Conservation (phyloP, 2,797 vertebrate genomes). For the Gymnoscopelus braueri region DNA sequence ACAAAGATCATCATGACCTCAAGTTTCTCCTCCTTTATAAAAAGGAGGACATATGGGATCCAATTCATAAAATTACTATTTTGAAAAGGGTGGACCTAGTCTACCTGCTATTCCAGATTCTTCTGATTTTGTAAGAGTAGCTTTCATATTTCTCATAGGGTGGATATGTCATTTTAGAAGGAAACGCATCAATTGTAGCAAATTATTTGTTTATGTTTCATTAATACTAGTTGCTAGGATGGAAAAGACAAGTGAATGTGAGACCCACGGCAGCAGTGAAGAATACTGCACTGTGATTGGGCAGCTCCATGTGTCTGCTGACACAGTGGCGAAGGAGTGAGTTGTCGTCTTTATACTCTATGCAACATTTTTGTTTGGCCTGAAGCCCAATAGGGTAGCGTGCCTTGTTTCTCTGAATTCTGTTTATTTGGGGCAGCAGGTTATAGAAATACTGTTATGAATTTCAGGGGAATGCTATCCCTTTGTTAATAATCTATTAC, state of each 20-base stretch:
- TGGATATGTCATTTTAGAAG: too few relatives aligned
- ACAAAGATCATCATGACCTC: too few relatives aligned
- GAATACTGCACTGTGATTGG: conserved; percentile 85
- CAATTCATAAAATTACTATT: too few relatives aligned
- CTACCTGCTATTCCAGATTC: too few relatives aligned
- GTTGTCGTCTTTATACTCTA: conserved; percentile 86
- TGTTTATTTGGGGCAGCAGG: conserved; percentile 30
- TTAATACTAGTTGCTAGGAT: conserved; percentile 65
- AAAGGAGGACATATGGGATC: too few relatives aligned
- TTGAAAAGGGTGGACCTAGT: too few relatives aligned
- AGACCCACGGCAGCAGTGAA: conserved; percentile 84
- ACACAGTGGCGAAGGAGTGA: conserved; percentile 80
- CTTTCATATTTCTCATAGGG: too few relatives aligned
- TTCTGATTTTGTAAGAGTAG: too few relatives aligned
- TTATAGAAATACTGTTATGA: conserved; percentile 29
- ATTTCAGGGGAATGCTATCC: conserved; percentile 25
- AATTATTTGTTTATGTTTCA: conserved; percentile 42
- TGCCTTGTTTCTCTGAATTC: conserved; percentile 12
- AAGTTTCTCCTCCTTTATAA: too few relatives aligned
- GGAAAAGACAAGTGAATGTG: conserved; percentile 75
- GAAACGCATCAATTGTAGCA: conserved; percentile 25
- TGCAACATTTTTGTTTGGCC: conserved; percentile 68
- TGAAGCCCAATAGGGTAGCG: not conserved
- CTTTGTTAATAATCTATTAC: conserved; percentile 32
- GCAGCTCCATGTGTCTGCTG: conserved; percentile 80